phyloP scores from a whole-genome alignment of 1,140 invertebrate genomes.

The honey bee (Apis mellifera) region DNA sequence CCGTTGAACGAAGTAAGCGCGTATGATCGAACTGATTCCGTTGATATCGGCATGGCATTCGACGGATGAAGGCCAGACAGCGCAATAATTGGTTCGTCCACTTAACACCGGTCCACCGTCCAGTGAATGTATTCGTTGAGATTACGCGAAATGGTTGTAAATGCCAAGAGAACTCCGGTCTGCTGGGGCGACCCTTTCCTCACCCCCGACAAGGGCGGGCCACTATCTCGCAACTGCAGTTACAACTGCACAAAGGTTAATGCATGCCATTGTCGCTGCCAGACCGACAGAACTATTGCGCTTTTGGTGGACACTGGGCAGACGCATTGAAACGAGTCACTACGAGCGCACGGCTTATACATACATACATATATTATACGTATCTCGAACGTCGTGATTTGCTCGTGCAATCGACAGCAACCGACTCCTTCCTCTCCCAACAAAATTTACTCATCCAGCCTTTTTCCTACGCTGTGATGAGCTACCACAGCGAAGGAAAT shows the following conservation, averaged over 20 bases:
- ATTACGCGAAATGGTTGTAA: slow-evolving; percentile 80
- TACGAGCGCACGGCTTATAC: slow-evolving; percentile 52
- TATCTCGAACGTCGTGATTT: not conserved
- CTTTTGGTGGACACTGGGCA: slow-evolving; percentile 61
- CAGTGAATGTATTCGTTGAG: slow-evolving; percentile 78
- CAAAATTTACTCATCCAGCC: not conserved
- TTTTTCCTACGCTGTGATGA: not conserved
- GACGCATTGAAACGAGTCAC: slow-evolving; percentile 70
- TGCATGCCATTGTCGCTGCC: slow-evolving; percentile 79
- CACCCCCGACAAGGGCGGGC: slow-evolving; percentile 60
- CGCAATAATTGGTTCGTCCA: slow-evolving; percentile 76
- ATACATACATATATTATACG: not conserved
- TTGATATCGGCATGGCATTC: slow-evolving; percentile 23
- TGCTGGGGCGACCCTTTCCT: slow-evolving; percentile 47
- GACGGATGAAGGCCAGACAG: slow-evolving; percentile 50
- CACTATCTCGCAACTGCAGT: slow-evolving; percentile 80
- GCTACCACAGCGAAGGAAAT: not conserved
- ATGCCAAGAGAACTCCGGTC: slow-evolving; percentile 69
- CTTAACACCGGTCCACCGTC: slow-evolving; percentile 63
- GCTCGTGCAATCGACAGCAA: not conserved
- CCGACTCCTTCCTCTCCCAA: too few relatives aligned
- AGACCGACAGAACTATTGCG: slow-evolving; percentile 76
- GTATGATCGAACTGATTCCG: not conserved
- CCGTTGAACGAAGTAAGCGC: not conserved
- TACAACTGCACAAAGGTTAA: slow-evolving; percentile 81